A percentile compares a stretch with the other conserved stretches of the same genome.
Evolutionary conservation across 2,888 invertebrate genomes (phyloP).

Genomic region (Oithona nana): DNA sequence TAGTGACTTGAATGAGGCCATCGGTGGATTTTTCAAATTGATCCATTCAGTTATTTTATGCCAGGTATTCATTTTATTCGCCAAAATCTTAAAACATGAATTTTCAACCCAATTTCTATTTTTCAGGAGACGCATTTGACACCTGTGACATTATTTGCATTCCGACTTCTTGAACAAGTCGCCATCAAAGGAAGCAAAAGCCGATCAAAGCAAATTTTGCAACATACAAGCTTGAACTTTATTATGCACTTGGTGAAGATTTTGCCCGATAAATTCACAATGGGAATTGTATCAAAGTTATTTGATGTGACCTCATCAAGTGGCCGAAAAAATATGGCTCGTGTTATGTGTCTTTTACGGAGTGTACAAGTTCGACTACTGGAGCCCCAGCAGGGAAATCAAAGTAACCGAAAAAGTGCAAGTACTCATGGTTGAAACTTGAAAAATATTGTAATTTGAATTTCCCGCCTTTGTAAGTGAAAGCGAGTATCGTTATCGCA

Average conservation of each 20-base stretch:
- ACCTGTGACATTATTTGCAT: slow-evolving; percentile 28
- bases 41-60: neutral
- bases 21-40: neutral
- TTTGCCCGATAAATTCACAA: slow-evolving; percentile 53
- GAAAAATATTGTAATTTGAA: no score
- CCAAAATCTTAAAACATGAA: neutral
- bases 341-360: slow-evolving; percentile 64
- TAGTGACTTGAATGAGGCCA: neutral
- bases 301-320: slow-evolving; percentile 54
- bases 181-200: slow-evolving; percentile 27
- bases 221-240: slow-evolving; percentile 27
- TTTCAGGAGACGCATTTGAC: slow-evolving; percentile 24
- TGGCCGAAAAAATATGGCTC: slow-evolving; percentile 64
- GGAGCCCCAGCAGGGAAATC: no score
- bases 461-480: no score
- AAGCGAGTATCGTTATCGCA: no score
- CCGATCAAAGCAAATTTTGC: slow-evolving; percentile 25
- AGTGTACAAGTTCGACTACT: slow-evolving; percentile 46
- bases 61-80: neutral
- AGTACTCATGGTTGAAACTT: no score
- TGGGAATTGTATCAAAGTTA: slow-evolving; percentile 48
- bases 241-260: slow-evolving; percentile 43
- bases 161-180: slow-evolving; percentile 28
- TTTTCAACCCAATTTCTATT: neutral
- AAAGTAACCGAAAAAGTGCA: no score